phyloP scores from a whole-genome alignment of 1,140 invertebrate species.

The Tetramorium simillimum region DNA sequence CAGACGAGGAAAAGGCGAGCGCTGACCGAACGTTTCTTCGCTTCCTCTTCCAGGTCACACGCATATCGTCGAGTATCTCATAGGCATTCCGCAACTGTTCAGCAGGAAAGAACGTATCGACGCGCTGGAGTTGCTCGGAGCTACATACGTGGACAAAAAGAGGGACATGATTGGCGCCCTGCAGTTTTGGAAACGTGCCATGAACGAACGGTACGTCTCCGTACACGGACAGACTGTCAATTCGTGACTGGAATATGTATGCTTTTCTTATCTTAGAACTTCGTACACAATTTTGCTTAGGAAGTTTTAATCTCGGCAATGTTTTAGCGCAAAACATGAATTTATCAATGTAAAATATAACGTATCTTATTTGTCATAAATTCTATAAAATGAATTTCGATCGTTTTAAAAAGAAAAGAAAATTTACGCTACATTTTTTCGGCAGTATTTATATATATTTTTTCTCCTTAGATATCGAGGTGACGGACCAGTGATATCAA shows the following conservation, averaged over 20 bases:
- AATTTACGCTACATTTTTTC: background rate
- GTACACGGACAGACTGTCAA: no score
- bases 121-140: conserved; percentile 96
- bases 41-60: conserved; percentile 89
- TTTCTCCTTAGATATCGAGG: conserved; percentile 84
- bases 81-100: conserved; percentile 89
- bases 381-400: background rate
- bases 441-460: background rate
- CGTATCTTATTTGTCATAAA: background rate
- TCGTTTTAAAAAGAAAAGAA: background rate
- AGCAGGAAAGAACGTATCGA: conserved; percentile 93
- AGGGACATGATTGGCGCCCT: conserved; percentile 96
- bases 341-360: background rate
- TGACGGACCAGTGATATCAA: conserved; percentile 87
- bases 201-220: conserved; percentile 90
- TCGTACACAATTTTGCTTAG: background rate
- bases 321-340: background rate
- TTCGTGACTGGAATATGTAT: background rate
- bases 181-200: conserved; percentile 94
- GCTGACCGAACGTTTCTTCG: conserved; percentile 35
- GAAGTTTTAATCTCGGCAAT: background rate
- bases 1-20: background rate
- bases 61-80: conserved; percentile 97
- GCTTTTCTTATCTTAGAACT: background rate
- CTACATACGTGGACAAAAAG: conserved; percentile 98